These are phyloP conservation scores for Tanytarsus gracilentus DNA, from an alignment of 2,888 invertebrate genomes.

Conservation along the genomic window DNA sequence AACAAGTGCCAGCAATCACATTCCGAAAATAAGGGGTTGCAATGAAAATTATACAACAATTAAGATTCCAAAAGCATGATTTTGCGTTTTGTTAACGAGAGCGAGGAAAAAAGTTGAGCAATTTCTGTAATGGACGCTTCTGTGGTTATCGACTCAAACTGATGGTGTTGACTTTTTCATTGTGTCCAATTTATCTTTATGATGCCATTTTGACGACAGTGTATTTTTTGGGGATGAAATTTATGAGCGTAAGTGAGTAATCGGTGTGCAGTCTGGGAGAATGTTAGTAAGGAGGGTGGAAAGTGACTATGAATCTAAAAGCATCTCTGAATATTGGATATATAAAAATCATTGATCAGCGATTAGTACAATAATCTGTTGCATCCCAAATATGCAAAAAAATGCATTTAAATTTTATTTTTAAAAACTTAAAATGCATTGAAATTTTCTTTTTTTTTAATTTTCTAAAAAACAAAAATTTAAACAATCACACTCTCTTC, in stretches of 20 bases:
- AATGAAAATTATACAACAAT: constrained; percentile 20
- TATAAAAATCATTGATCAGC: no score
- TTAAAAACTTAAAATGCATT: no score
- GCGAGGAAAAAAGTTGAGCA: background rate
- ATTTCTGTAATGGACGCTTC: constrained; percentile 13
- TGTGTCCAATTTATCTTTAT: constrained; percentile 25
- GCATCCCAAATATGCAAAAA: no score
- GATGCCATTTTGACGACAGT: constrained; percentile 3
- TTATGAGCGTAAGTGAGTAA: background rate
- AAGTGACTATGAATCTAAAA: no score
- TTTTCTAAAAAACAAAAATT: no score
- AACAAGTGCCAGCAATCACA: no score
- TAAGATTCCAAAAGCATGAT: constrained; percentile 20
- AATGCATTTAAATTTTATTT: no score
- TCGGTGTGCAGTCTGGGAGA: no score
- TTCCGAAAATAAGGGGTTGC: background rate
- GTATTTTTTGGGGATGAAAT: background rate
- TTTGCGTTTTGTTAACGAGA: constrained; percentile 22
- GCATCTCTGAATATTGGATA: no score
- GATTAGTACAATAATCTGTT: no score
- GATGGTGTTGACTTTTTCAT: constrained; percentile 22
- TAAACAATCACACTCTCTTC: no score
- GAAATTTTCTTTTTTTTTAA: no score
- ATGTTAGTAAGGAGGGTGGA: background rate
- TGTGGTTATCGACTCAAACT: constrained; percentile 23